A percentile compares a stretch with the other conserved stretches of the same genome.
Conservation (phyloP, 2,888 invertebrate species). For the Cataglyphis rosenhaueri region DNA sequence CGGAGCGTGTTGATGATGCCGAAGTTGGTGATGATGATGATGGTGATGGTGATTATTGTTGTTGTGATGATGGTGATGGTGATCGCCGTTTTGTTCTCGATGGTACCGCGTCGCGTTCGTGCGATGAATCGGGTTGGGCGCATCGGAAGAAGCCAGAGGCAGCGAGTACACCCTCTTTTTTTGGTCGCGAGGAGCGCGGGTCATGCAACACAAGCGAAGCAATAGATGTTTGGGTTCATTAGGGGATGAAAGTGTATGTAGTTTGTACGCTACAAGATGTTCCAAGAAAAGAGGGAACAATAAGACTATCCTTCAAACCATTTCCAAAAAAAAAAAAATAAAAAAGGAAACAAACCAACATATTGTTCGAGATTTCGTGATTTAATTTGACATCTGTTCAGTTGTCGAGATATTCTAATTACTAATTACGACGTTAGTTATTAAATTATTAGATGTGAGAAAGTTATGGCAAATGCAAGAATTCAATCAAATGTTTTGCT, state of each 20-base stretch:
- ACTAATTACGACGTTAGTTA: constrained; percentile 13
- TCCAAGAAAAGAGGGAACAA: constrained; percentile 25
- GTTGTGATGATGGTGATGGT: constrained; percentile 76
- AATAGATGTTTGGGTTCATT: constrained; percentile 77
- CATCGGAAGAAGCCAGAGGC: constrained; percentile 84
- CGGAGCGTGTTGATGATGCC: constrained; percentile 78
- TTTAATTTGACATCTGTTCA: background rate
- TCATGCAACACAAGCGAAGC: constrained; percentile 85
- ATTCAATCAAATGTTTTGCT: background rate
- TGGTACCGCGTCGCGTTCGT: constrained; percentile 84
- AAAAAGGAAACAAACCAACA: background rate
- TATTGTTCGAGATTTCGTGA: background rate
- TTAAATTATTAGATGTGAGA: constrained; percentile 19
- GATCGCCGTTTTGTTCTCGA: constrained; percentile 81
- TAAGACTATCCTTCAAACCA: background rate
- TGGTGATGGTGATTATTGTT: constrained; percentile 66
- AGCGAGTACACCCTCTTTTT: constrained; percentile 86
- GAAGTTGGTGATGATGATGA: constrained; percentile 75
- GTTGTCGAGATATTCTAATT: background rate
- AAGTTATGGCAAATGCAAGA: background rate
- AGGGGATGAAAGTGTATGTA: constrained; percentile 48
- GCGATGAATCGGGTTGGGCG: constrained; percentile 82
- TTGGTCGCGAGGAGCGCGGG: constrained; percentile 78
- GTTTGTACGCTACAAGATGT: constrained; percentile 39
- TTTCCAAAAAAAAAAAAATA: background rate